Base-by-base conservation (phyloP, 2,888 invertebrate species). In the Eristalinus aeneus region DNA sequence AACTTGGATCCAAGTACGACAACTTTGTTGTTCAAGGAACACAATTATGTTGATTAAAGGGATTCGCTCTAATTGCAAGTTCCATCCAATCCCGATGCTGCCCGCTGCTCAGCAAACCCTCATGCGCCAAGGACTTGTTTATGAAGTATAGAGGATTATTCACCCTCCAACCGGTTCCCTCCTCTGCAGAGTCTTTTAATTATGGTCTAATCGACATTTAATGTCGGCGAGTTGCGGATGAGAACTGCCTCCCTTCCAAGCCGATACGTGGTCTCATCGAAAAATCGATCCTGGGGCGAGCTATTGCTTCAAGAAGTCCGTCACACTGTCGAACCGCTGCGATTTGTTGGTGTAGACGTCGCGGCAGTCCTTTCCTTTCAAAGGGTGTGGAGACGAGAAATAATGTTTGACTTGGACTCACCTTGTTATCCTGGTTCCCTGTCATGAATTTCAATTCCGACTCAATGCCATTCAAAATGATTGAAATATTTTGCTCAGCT, bases 381-480 rank as follows among this genome's bases (percentile, higher is more conserved):
- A 10, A 5, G 11, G 31, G 22, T 27, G 12, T 22, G 23, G 23
- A 77, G 67, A 56, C 56, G 32, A 72, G 56, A 65, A 84, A 69
- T 34, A 34, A 2, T 54, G 60, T 65, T 79, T 71, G 61, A 74
- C 68, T 73, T 58, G 64, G 67, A 88, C 88, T 90, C 88, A 93
- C 93, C 92, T 91, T 93, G 81, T 90, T 88, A 81, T 92, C 92
- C 60, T 90, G 89, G 80, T 89, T 90, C 82, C 90, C 92, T 16
- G 91, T 97, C 77, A 96, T 94, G 92, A 98, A 98, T 90, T 96
- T 96, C 88, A 98, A 93, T 92, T 98, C 98, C 64, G 98, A 97
- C 93, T 98, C 98, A 92, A 97, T 97, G 2, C 97, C 97, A 90
- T 98, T 98, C 90, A 98, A 94, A 94, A 98, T 96, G 89, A 98